Conservation (phyloP, 2,113 vertebrate species). For the Charadrius vociferus region DNA sequence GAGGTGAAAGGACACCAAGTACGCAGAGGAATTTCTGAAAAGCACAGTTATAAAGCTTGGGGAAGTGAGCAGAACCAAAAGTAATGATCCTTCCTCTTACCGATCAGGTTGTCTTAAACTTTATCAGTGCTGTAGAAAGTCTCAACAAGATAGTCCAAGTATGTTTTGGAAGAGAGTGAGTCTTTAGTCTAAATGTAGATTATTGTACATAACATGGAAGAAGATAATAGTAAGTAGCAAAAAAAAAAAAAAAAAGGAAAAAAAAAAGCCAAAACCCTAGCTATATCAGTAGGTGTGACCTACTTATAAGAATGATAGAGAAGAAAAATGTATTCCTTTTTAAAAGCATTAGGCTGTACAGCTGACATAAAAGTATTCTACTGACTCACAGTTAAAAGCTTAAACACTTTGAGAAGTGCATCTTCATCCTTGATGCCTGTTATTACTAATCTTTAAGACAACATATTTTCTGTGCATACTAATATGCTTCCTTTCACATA, state of each 20-base stretch:
- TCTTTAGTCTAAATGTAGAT: conserved; percentile 56
- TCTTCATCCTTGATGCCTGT: conserved; percentile 38
- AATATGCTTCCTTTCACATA: background rate
- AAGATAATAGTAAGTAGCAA: background rate
- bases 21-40: background rate
- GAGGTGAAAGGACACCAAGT: background rate
- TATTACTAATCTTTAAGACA: conserved; percentile 39
- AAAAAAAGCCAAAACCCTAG: background rate
- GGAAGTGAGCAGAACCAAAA: background rate
- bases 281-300: background rate
- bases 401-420: conserved; percentile 17
- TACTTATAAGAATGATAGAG: background rate
- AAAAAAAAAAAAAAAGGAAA: background rate
- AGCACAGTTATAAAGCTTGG: background rate
- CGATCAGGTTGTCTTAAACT: conserved; percentile 14
- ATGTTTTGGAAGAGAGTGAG: background rate
- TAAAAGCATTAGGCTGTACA: conserved; percentile 2
- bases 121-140: conserved; percentile 21
- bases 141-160: conserved; percentile 29
- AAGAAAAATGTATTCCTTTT: background rate
- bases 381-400: conserved; percentile 47
- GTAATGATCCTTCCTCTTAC: conserved; percentile 18
- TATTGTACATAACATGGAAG: conserved; percentile 63
- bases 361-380: background rate
- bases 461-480: conserved; percentile 40